A percentile compares a stretch with the other conserved stretches of the same genome.
These are phyloP conservation scores for Edolisoma coerulescens DNA, from an alignment of 2,113 vertebrate species.

Conservation along the genomic window DNA sequence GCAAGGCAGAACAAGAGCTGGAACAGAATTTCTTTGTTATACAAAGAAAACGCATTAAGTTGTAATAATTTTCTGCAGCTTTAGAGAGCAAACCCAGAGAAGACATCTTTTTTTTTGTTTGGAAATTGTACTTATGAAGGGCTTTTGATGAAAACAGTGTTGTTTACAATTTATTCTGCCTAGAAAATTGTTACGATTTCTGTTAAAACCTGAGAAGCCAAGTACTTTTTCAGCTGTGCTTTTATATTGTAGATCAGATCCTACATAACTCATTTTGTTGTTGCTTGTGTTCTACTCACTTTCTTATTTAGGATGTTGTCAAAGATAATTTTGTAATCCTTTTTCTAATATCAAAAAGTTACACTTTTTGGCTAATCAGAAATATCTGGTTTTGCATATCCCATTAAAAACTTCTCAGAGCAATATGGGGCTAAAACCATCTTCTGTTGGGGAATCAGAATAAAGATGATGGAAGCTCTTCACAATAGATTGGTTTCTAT, in stretches of 20 bases:
- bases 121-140: neutral
- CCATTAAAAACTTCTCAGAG: neutral
- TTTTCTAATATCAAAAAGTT: neutral
- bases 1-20: neutral
- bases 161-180: neutral
- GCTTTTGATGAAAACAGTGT: neutral
- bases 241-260: neutral
- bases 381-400: neutral
- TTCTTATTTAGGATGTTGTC: neutral
- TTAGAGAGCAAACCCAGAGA: neutral
- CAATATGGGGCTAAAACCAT: neutral
- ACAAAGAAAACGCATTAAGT: neutral
- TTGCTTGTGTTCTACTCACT: neutral
- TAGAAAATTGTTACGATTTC: neutral
- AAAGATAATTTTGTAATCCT: neutral
- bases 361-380: neutral
- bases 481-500: neutral
- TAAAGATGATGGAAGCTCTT: neutral
- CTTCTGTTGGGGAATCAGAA: neutral
- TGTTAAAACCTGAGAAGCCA: neutral
- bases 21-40: neutral
- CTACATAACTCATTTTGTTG: neutral
- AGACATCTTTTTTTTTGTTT: neutral
- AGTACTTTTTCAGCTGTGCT: neutral
- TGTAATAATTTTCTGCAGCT: neutral